Evolutionary conservation across 2,888 invertebrate genomes (phyloP), one percentile per base, ranked within the genome.

Genomic region (Neria commutata): DNA sequence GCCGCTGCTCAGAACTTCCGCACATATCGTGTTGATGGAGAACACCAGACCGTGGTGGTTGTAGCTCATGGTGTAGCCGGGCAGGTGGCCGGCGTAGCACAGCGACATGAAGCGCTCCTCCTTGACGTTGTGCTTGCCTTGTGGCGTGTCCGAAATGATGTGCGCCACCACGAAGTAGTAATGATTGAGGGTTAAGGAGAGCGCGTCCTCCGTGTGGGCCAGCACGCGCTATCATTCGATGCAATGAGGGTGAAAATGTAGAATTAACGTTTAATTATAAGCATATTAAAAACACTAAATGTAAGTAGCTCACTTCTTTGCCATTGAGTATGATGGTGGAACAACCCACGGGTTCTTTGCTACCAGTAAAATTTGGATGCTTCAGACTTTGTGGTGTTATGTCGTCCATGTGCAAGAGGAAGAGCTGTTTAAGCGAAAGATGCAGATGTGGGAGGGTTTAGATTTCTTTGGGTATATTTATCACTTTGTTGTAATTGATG

Each of bases 1-100:
- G 59, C 91, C 91, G 34, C 89, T 86, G 67, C 86, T 85, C 25
- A 92, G 81, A 2, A 83, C 78, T 53, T 86, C 84, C 0, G 92
- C 92, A 67, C 89, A 89, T 11, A 95, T 84, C 0, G 94, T 93
- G 75, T 95, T 95, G 65, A 95, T 89, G 26, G 89, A 88, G 77
- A 90, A 93, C 10, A 94, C 89, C 17, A 95, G 81, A 0, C 94
- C 94, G 72, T 93, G 89, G 59, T 89, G 87, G 74, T 94, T 95
- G 82, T 88, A 92, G 58, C 89, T 91, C 92, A 94, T 94, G 3
- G 94, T 93, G 77, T 94, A 94, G 0, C 95, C 94, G 0, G 94
- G 93, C 74, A 95, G 82, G 68, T 91, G 89, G 2, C 95, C 95
- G 0, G 94, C 92, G 78, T 95, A 95, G 78, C 93, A 91, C 1